Conservation (phyloP, 2,888 invertebrate genomes). For the Molorchus minor region DNA sequence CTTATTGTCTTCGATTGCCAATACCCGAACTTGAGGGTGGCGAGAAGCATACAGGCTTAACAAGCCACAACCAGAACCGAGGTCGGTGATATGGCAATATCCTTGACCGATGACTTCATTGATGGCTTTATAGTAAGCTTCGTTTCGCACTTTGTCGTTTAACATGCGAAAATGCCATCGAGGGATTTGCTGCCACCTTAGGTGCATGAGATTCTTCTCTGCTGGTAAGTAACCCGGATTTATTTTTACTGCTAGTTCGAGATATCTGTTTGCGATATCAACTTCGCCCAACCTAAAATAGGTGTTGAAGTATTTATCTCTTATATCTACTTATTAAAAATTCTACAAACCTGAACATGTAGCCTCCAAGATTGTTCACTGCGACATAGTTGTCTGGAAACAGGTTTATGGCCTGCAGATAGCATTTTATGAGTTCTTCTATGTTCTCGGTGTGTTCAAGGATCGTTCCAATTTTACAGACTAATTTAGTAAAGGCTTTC, state of each 20-base stretch:
- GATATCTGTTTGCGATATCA: slow-evolving; percentile 51
- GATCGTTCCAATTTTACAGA: slow-evolving; percentile 44
- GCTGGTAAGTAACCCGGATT: slow-evolving; percentile 49
- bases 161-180: slow-evolving; percentile 87
- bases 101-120: slow-evolving; percentile 53
- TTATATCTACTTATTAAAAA: neutral
- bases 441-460: slow-evolving; percentile 54
- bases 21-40: slow-evolving; percentile 64
- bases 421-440: slow-evolving; percentile 60
- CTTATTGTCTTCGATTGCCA: slow-evolving; percentile 75
- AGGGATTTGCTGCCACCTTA: slow-evolving; percentile 74
- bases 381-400: slow-evolving; percentile 64
- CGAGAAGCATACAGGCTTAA: slow-evolving; percentile 73
- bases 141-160: slow-evolving; percentile 77
- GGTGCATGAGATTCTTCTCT: slow-evolving; percentile 74
- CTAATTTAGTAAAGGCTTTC: slow-evolving; percentile 45
- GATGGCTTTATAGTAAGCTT: slow-evolving; percentile 73
- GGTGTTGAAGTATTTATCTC: neutral
- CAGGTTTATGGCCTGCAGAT: slow-evolving; percentile 61
- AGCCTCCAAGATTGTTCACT: slow-evolving; percentile 64
- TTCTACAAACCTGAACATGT: slow-evolving; percentile 63
- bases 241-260: slow-evolving; percentile 47
- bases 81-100: slow-evolving; percentile 71
- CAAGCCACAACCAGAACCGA: slow-evolving; percentile 82
- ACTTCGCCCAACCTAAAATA: slow-evolving; percentile 54